Conservation (phyloP, 2,113 vertebrate species). For the Colossoma macropomum region DNA sequence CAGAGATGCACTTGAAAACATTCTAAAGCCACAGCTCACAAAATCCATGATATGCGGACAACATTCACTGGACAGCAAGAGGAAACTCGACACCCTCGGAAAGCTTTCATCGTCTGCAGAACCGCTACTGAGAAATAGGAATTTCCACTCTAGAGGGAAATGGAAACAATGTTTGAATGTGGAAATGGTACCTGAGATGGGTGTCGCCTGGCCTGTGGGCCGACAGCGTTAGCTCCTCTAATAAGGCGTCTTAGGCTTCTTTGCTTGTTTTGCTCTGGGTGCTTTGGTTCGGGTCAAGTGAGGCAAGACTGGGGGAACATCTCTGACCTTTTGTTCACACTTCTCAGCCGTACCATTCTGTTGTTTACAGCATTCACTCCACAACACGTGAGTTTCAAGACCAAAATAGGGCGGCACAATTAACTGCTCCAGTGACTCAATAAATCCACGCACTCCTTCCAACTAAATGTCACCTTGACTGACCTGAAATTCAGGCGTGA, state of each 20-base stretch:
- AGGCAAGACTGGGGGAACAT: conserved; percentile 26
- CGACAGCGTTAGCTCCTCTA: conserved; percentile 31
- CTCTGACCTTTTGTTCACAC: background rate
- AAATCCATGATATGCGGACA: background rate
- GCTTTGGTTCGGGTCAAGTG: conserved; percentile 57
- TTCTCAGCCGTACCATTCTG: background rate
- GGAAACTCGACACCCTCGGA: background rate
- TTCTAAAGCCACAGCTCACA: conserved; percentile 40
- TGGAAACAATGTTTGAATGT: background rate
- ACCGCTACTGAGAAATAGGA: background rate
- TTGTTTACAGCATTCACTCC: background rate
- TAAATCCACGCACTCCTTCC: background rate
- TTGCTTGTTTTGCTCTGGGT: conserved; percentile 37
- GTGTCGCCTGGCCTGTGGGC: conserved; percentile 28
- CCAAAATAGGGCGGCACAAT: background rate
- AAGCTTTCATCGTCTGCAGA: background rate
- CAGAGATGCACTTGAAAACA: conserved; percentile 11
- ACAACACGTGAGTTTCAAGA: background rate
- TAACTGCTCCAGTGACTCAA: background rate
- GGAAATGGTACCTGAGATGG: conserved; percentile 57
- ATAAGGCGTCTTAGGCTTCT: conserved; percentile 52
- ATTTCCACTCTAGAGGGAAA: background rate
- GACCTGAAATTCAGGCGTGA: conserved; percentile 1
- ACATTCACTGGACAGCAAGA: background rate
- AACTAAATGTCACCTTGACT: background rate